phyloP scores from a whole-genome alignment of 2,888 invertebrate species.

The Lordiphosa andalusiaca region DNA sequence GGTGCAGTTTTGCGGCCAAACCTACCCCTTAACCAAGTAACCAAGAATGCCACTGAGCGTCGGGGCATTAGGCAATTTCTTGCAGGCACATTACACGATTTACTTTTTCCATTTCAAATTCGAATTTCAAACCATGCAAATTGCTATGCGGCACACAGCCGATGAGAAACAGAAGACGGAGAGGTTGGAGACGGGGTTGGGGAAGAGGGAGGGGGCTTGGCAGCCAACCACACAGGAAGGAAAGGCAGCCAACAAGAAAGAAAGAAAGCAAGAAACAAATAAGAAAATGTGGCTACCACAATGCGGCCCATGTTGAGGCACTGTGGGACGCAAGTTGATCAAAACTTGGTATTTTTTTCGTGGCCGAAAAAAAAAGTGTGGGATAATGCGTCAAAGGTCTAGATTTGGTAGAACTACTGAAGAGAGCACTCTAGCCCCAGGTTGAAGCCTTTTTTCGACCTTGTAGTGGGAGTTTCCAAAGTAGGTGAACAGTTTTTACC shows the following conservation, averaged over 20 bases:
- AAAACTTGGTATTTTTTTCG: neutral
- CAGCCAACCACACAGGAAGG: slow-evolving; percentile 8
- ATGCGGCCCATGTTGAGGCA: slow-evolving; percentile 63
- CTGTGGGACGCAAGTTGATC: slow-evolving; percentile 9
- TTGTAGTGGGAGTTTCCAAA: too few species aligned
- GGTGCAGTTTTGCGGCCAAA: slow-evolving; percentile 63
- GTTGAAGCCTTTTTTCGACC: too few species aligned
- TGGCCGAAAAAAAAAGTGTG: too few species aligned
- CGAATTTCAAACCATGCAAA: slow-evolving; percentile 70
- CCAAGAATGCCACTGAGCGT: slow-evolving; percentile 31
- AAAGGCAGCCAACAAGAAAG: slow-evolving; percentile 8
- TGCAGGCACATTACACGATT: slow-evolving; percentile 72
- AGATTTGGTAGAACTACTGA: too few species aligned
- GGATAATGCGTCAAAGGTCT: too few species aligned
- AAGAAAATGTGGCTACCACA: slow-evolving; percentile 49
- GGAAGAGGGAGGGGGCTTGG: neutral
- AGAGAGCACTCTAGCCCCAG: too few species aligned
- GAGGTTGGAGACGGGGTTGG: slow-evolving; percentile 10
- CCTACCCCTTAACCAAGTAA: neutral
- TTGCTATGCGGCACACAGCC: slow-evolving; percentile 53
- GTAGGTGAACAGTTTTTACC: too few species aligned
- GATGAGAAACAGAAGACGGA: slow-evolving; percentile 24
- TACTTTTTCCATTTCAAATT: slow-evolving; percentile 72
- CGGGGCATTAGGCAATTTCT: slow-evolving; percentile 70
- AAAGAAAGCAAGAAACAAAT: slow-evolving; percentile 53